These are phyloP conservation scores for Microplitis manilae DNA, from an alignment of 2,888 invertebrate genomes.

Conservation along the genomic window DNA sequence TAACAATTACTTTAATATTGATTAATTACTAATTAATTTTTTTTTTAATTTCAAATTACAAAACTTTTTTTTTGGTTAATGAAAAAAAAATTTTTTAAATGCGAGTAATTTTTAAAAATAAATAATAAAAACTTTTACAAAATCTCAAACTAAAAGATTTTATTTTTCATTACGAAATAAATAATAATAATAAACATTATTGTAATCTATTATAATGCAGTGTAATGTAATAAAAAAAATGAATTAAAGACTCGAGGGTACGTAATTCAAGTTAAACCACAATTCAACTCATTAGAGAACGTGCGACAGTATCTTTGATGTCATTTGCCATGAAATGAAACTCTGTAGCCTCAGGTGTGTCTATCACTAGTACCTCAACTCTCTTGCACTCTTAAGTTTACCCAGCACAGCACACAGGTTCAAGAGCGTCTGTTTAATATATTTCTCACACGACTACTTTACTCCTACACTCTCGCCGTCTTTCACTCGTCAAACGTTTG, in stretches of 20 bases:
- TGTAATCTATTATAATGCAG: neutral
- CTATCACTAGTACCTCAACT: slow-evolving; percentile 16
- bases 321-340: slow-evolving; percentile 61
- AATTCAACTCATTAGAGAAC: slow-evolving; percentile 70
- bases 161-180: no score
- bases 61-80: no score
- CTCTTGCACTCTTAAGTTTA: slow-evolving; percentile 35
- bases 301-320: slow-evolving; percentile 66
- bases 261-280: slow-evolving; percentile 48
- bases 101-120: no score
- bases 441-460: slow-evolving; percentile 33
- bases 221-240: neutral
- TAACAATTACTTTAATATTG: no score
- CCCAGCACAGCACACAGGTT: slow-evolving; percentile 15
- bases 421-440: slow-evolving; percentile 22
- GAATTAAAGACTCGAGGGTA: slow-evolving; percentile 59
- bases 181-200: no score
- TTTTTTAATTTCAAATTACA: no score
- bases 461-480: neutral
- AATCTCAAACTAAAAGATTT: no score
- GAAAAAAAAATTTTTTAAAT: no score
- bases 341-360: slow-evolving; percentile 46
- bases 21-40: no score
- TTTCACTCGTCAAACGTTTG: slow-evolving; percentile 25
- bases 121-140: no score